phyloP scores from a whole-genome alignment of 1,140 invertebrate species.

The Chrysopa pallens region DNA sequence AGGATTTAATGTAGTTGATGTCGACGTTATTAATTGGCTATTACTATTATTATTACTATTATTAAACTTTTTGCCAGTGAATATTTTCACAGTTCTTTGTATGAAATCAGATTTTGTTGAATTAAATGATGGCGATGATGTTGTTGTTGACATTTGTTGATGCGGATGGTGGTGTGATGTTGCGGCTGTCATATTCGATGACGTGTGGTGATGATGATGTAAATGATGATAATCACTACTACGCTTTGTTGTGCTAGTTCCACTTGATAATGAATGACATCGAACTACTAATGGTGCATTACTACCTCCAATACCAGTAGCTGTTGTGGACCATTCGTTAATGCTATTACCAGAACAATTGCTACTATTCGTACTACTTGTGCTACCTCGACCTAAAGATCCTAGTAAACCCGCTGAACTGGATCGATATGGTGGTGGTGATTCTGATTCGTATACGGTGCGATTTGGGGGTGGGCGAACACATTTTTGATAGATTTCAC shows the following conservation, averaged over 20 bases:
- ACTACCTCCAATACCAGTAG: slow-evolving; percentile 9
- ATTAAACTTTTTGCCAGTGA: slow-evolving; percentile 16
- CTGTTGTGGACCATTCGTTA: slow-evolving; percentile 4
- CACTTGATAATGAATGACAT: slow-evolving; percentile 21
- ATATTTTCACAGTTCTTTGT: slow-evolving; percentile 24
- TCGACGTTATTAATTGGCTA: too few relatives aligned
- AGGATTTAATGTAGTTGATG: too few relatives aligned
- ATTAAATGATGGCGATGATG: slow-evolving; percentile 1
- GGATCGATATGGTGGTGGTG: slow-evolving; percentile 42
- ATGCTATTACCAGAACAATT: slow-evolving; percentile 5
- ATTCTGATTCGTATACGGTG: slow-evolving; percentile 46
- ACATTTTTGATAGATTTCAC: slow-evolving; percentile 47
- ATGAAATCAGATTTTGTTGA: slow-evolving; percentile 24
- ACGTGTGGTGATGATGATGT: not conserved
- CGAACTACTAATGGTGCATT: slow-evolving; percentile 17
- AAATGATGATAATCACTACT: not conserved
- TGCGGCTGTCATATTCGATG: slow-evolving; percentile 6
- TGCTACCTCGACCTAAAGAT: slow-evolving; percentile 8
- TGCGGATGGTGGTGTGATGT: slow-evolving; percentile 4
- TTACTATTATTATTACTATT: too few relatives aligned
- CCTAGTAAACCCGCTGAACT: slow-evolving; percentile 28
- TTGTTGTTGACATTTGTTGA: not conserved
- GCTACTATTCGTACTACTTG: slow-evolving; percentile 10
- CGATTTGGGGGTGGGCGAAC: slow-evolving; percentile 52
- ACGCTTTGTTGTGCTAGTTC: slow-evolving; percentile 8